Evolutionary conservation across 2,797 vertebrate species (phyloP).

Genomic region (Clarias pachynema): DNA sequence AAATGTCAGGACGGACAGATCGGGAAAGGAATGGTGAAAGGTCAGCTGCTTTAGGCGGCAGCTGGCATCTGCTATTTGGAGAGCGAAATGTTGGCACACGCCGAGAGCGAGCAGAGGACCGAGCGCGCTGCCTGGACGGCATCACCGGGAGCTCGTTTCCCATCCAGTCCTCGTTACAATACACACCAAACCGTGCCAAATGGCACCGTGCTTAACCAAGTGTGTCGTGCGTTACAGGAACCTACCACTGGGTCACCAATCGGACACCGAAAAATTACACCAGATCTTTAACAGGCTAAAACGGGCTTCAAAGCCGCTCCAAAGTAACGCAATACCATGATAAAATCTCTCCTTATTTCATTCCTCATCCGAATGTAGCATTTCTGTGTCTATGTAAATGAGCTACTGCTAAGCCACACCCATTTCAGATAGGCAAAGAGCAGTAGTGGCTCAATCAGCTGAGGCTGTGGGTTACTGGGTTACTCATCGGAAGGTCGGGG

Average conservation of each 20-base stretch:
- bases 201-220: not conserved
- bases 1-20: constrained; percentile 59
- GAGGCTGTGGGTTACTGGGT: too few species aligned
- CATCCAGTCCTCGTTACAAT: constrained; percentile 18
- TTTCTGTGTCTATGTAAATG: too few species aligned
- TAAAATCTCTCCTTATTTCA: too few species aligned
- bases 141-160: constrained; percentile 18
- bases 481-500: too few species aligned
- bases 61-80: constrained; percentile 57
- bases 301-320: too few species aligned
- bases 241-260: not conserved
- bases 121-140: not conserved
- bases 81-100: constrained; percentile 42
- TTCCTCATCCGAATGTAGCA: too few species aligned
- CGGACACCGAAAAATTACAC: not conserved
- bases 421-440: too few species aligned
- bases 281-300: too few species aligned
- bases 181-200: not conserved
- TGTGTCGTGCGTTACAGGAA: not conserved
- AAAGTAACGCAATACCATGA: too few species aligned
- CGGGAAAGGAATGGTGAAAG: constrained; percentile 51
- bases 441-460: too few species aligned
- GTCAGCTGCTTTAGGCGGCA: constrained; percentile 56
- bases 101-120: constrained; percentile 30
- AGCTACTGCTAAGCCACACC: too few species aligned